A percentile compares a stretch with the other conserved stretches of the same genome.
These are phyloP conservation scores for Catonia carolina DNA, from an alignment of 2,888 invertebrate genomes.

Conservation along the genomic window DNA sequence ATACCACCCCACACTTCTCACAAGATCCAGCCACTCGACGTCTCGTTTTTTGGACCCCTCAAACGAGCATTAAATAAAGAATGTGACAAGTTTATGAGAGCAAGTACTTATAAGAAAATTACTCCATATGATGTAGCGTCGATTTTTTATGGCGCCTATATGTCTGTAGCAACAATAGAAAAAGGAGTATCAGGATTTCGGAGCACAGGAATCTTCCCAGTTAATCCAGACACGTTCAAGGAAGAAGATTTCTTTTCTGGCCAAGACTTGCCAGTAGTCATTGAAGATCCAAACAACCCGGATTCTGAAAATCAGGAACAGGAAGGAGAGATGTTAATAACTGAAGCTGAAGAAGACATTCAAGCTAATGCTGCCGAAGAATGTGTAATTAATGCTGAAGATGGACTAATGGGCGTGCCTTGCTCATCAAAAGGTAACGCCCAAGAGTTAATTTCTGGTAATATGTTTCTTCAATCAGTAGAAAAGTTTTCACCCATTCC, in stretches of 20 bases:
- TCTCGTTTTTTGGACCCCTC: too few relatives aligned
- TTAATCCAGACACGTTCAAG: background rate
- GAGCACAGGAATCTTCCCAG: slow-evolving; percentile 5
- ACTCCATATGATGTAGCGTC: slow-evolving; percentile 21
- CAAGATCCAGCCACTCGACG: too few relatives aligned
- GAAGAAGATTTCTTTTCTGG: slow-evolving; percentile 4
- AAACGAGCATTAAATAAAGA: slow-evolving; percentile 32
- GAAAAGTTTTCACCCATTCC: slow-evolving; percentile 14
- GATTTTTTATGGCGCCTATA: slow-evolving; percentile 24
- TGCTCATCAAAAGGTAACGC: slow-evolving; percentile 5
- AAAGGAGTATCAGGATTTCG: slow-evolving; percentile 8
- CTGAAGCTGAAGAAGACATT: background rate
- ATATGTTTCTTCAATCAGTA: too few relatives aligned
- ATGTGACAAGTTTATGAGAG: slow-evolving; percentile 31
- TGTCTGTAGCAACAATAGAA: slow-evolving; percentile 19
- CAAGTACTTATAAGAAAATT: slow-evolving; percentile 10
- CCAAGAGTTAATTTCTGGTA: too few relatives aligned
- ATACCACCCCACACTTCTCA: too few relatives aligned
- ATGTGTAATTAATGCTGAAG: slow-evolving; percentile 4
- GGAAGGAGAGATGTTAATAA: background rate
- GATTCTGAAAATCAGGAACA: background rate
- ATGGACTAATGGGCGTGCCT: slow-evolving; percentile 4
- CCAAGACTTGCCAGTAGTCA: background rate
- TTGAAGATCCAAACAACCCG: slow-evolving; percentile 5
- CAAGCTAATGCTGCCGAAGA: background rate